phyloP scores from a whole-genome alignment of 2,888 invertebrate species.

The Callyntrura guangdongensis region DNA sequence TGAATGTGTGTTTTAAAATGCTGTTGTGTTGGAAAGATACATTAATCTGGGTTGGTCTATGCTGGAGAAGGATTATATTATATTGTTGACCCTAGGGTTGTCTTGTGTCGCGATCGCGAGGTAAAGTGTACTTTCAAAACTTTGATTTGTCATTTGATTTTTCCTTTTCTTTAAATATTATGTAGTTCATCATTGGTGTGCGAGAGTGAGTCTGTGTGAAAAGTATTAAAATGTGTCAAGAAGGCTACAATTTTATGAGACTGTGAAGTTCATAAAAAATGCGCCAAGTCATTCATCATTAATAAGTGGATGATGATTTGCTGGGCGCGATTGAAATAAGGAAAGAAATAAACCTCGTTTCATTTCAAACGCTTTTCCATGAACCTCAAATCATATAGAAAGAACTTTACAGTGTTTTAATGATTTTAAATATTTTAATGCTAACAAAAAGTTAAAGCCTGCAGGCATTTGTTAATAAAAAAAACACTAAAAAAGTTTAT shows the following conservation, averaged over 20 bases:
- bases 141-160: slow-evolving; percentile 1
- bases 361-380: not conserved
- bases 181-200: too few species aligned
- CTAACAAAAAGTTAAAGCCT: slow-evolving; percentile 14
- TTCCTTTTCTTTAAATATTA: not conserved
- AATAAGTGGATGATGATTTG: slow-evolving; percentile 12
- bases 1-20: not conserved
- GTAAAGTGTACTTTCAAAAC: not conserved
- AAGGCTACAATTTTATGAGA: slow-evolving; percentile 22
- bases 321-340: slow-evolving; percentile 19
- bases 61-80: slow-evolving; percentile 13
- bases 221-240: slow-evolving; percentile 35
- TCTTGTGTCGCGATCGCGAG: not conserved
- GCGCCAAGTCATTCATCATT: slow-evolving; percentile 47
- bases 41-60: slow-evolving; percentile 23
- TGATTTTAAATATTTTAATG: slow-evolving; percentile 19
- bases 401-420: slow-evolving; percentile 15
- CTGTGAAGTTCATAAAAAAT: slow-evolving; percentile 29
- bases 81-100: slow-evolving; percentile 12
- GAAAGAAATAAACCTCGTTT: slow-evolving; percentile 30
- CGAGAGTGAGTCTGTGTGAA: slow-evolving; percentile 1
- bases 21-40: slow-evolving; percentile 11
- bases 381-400: slow-evolving; percentile 4
- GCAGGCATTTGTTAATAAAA: not conserved
- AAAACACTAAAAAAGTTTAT: not conserved